A percentile compares a stretch with the other conserved stretches of the same genome.
phyloP scores from a whole-genome alignment of 1,140 invertebrate genomes.

The Nilaparvata lugens region DNA sequence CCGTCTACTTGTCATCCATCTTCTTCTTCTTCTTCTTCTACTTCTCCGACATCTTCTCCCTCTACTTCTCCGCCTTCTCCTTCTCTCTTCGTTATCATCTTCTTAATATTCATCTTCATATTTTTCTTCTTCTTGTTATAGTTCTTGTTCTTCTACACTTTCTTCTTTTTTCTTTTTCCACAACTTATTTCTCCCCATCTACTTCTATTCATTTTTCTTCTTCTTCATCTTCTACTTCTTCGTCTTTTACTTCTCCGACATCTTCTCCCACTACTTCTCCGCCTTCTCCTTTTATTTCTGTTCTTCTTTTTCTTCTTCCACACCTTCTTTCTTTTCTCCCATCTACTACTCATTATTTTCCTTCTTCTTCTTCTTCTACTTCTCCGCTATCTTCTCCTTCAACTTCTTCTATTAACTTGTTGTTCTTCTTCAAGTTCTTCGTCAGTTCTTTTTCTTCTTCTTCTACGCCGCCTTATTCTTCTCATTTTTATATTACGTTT shows the following conservation, averaged over 20 bases:
- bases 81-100: not conserved
- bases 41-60: not conserved
- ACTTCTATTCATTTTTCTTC: not conserved
- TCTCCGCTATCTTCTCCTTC: not conserved
- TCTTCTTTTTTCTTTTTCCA: not conserved
- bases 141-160: not conserved
- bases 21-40: not conserved
- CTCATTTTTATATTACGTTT: not conserved
- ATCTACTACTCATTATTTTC: not conserved
- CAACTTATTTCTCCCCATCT: not conserved
- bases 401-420: too few relatives aligned
- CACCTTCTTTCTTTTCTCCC: not conserved
- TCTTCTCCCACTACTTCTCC: not conserved
- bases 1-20: not conserved
- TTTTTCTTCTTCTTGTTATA: not conserved
- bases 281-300: not conserved
- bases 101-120: not conserved
- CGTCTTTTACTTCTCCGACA: not conserved
- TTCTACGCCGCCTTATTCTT: not conserved
- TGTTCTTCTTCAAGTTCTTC: not conserved
- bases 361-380: constrained; percentile 1
- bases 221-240: not conserved
- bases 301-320: not conserved
- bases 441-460: not conserved
- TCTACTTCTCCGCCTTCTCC: not conserved